phyloP scores from a whole-genome alignment of 2,113 vertebrate species.

The Podiceps cristatus region DNA sequence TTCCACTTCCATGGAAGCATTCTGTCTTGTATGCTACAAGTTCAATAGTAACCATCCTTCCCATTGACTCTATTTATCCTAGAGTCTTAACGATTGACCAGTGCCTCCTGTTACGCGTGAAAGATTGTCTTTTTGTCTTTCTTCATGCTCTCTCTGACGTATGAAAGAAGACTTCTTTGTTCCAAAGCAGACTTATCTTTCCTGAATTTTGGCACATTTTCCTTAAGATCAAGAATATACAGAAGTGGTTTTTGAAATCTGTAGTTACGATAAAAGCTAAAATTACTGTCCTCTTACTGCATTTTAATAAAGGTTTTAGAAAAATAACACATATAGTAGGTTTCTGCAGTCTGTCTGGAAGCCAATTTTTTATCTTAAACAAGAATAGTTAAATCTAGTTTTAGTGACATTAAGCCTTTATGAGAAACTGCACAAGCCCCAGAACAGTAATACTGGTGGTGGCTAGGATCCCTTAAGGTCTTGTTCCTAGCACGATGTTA shows the following conservation, averaged over 20 bases:
- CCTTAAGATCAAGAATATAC: background rate
- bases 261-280: background rate
- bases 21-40: background rate
- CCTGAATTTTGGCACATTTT: background rate
- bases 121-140: background rate
- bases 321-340: background rate
- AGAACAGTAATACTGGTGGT: background rate
- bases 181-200: background rate
- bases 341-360: background rate
- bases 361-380: background rate
- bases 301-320: background rate
- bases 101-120: background rate
- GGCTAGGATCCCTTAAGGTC: background rate
- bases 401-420: background rate
- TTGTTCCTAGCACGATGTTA: background rate
- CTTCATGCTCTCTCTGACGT: background rate
- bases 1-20: background rate
- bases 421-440: background rate
- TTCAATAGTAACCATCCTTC: background rate
- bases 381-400: background rate
- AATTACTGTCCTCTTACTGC: background rate
- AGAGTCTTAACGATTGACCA: background rate
- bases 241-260: background rate
- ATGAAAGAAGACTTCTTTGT: background rate
- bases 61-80: background rate